Evolutionary conservation across 1,140 invertebrate genomes (phyloP).

Genomic region (Cydia pomonella): DNA sequence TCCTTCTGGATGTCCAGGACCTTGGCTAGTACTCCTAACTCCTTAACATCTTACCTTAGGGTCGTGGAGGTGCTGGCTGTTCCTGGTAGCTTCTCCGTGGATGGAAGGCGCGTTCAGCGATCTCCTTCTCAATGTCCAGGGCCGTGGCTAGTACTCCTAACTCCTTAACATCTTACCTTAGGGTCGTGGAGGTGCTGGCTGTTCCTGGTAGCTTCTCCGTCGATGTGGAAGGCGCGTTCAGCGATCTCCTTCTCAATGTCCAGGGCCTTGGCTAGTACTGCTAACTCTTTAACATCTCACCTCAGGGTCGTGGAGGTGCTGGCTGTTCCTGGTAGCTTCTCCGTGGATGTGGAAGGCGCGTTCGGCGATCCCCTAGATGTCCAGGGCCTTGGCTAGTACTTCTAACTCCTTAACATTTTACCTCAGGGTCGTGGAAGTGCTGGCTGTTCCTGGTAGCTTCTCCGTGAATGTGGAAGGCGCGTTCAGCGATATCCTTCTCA

Average conservation of each 20-base stretch:
- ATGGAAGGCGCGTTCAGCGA: constrained; percentile 86
- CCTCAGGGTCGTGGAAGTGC: constrained; percentile 84
- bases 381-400: constrained; percentile 87
- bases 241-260: constrained; percentile 88
- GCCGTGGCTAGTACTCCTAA: constrained; percentile 87
- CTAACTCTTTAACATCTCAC: too few relatives aligned
- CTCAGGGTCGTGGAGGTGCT: constrained; percentile 84
- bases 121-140: constrained; percentile 87
- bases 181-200: constrained; percentile 82
- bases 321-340: constrained; percentile 74
- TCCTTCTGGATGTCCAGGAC: constrained; percentile 88
- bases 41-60: constrained; percentile 84
- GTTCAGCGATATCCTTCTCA: constrained; percentile 86
- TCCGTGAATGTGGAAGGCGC: constrained; percentile 85
- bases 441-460: constrained; percentile 76
- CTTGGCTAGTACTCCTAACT: constrained; percentile 86
- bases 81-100: constrained; percentile 81
- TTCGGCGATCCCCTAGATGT: constrained; percentile 86
- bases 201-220: constrained; percentile 79
- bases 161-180: too few relatives aligned
- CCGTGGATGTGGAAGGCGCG: constrained; percentile 85
- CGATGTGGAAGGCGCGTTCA: constrained; percentile 84
- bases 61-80: constrained; percentile 81
- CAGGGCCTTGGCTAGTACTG: constrained; percentile 86
- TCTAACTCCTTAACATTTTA: too few relatives aligned